Evolutionary conservation across 2,797 vertebrate genomes (phyloP).

Genomic region (Percopsis omiscomaycus): DNA sequence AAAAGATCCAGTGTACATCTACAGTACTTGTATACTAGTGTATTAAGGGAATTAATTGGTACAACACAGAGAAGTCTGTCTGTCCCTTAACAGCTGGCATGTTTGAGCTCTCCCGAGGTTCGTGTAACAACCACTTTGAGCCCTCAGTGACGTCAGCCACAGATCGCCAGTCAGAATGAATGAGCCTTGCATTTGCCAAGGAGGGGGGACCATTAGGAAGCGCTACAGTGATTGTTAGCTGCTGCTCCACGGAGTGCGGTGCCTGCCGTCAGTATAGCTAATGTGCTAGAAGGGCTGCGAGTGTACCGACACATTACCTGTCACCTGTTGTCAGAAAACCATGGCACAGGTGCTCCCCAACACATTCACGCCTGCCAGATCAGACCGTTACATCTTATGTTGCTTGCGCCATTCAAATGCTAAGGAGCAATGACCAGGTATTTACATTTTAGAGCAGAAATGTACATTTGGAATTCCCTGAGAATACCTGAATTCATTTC

Average conservation of each 20-base stretch:
- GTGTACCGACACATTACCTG: conserved; percentile 40
- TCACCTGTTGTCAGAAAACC: conserved; percentile 44
- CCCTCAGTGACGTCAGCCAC: conserved; percentile 34
- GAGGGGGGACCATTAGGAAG: conserved; percentile 29
- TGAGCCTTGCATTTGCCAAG: conserved; percentile 26
- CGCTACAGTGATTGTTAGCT: conserved; percentile 7
- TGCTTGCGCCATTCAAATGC: too few relatives aligned
- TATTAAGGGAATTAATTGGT: neutral
- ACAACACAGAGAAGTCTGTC: conserved; percentile 25
- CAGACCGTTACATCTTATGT: too few relatives aligned
- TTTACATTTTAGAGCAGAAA: neutral
- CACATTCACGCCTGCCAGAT: conserved; percentile 16
- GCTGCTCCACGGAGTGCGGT: conserved; percentile 22
- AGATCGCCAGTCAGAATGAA: conserved; percentile 34
- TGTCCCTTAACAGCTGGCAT: conserved; percentile 23
- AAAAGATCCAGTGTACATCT: too few relatives aligned
- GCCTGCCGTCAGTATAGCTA: conserved; percentile 52
- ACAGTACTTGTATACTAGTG: too few relatives aligned
- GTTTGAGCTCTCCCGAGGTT: conserved; percentile 19
- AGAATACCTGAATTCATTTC: conserved; percentile 36
- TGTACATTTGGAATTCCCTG: neutral
- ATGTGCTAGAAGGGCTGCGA: conserved; percentile 31
- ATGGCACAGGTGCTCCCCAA: neutral
- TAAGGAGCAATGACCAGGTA: too few relatives aligned
- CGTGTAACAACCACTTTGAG: conserved; percentile 44